phyloP scores from a whole-genome alignment of 2,113 vertebrate species.

The Ptilonorhynchus violaceus region DNA sequence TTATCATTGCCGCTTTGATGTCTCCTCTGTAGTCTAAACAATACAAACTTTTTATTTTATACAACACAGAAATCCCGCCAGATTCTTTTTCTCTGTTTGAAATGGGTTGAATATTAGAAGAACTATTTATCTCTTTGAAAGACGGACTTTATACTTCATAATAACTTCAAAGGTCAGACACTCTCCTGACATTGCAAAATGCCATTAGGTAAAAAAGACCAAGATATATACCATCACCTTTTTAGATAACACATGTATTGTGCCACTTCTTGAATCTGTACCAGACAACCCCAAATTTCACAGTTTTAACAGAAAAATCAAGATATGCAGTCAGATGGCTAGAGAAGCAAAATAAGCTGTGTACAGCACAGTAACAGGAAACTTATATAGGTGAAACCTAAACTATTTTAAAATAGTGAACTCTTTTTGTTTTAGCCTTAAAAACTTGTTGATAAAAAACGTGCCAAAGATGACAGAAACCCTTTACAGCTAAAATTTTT shows the following conservation, averaged over 20 bases:
- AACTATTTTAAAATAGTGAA: background rate
- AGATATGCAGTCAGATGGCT: background rate
- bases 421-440: background rate
- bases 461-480: background rate
- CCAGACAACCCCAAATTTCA: background rate
- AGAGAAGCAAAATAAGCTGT: background rate
- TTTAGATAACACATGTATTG: background rate
- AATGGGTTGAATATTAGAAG: background rate
- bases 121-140: background rate
- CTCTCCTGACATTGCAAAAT: background rate
- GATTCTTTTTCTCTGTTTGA: background rate
- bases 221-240: background rate
- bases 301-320: background rate
- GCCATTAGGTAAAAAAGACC: background rate
- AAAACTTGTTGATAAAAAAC: background rate
- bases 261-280: background rate
- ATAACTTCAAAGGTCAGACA: background rate
- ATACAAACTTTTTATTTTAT: background rate
- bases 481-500: background rate
- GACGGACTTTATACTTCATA: background rate
- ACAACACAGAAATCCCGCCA: background rate
- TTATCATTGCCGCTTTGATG: background rate
- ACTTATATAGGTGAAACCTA: background rate
- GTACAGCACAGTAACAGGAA: background rate
- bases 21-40: background rate